Conservation (phyloP, 2,888 invertebrate genomes). For the Cheilosia scutellata region DNA sequence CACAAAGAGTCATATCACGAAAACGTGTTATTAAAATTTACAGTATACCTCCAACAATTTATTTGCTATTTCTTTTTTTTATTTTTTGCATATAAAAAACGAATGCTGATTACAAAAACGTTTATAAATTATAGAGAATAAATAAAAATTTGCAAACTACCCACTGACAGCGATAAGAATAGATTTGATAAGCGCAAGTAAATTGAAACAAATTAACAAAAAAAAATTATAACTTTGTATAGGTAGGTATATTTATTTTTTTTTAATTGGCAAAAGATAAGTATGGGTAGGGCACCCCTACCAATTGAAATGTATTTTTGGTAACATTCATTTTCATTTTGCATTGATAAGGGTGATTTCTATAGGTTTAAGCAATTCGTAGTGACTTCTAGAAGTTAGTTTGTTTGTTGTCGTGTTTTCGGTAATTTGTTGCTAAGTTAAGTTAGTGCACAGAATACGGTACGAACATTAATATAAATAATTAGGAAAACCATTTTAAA, state of each 20-base stretch:
- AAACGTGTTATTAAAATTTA: conserved; percentile 6
- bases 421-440: not conserved
- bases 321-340: conserved; percentile 6
- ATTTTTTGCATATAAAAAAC: not conserved
- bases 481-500: too few species aligned
- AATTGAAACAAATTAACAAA: conserved; percentile 2
- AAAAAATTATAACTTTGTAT: not conserved
- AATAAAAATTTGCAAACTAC: conserved; percentile 16
- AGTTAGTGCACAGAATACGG: too few species aligned
- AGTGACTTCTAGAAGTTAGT: not conserved
- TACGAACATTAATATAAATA: too few species aligned
- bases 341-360: conserved; percentile 9
- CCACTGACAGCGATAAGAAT: conserved; percentile 28
- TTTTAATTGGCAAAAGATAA: conserved; percentile 22
- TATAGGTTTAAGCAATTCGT: not conserved
- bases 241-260: too few species aligned
- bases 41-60: not conserved
- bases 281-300: not conserved
- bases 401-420: not conserved
- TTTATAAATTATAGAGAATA: not conserved
- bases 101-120: not conserved
- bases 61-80: not conserved
- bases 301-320: conserved; percentile 9
- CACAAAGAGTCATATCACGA: conserved; percentile 24
- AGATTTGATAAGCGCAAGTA: conserved; percentile 19